Conservation (phyloP, 53 echinoderm and acorn worm genomes). For the Hippasteria phrygiana region DNA sequence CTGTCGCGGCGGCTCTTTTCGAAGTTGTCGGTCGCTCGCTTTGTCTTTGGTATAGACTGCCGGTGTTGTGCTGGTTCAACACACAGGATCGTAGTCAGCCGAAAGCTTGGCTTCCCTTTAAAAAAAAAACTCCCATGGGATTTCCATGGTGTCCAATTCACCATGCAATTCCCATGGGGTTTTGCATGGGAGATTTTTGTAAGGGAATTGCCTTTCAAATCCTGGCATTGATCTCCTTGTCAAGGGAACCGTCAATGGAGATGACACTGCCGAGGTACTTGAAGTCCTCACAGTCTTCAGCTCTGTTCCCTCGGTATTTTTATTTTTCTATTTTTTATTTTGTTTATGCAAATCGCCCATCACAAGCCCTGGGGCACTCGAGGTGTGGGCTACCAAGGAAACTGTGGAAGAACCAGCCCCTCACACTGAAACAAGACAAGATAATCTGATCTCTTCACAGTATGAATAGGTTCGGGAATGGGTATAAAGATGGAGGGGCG, state of each 20-base stretch:
- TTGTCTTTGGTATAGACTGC: conserved; percentile 41
- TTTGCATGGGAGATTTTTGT: no score
- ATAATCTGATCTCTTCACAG: no score
- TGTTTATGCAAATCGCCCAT: no score
- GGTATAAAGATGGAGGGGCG: conserved; percentile 55
- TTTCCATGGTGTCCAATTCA: no score
- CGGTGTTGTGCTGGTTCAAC: conserved; percentile 22
- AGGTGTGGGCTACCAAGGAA: no score
- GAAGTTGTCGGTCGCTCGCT: not conserved
- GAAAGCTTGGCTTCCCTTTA: not conserved
- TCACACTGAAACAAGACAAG: no score
- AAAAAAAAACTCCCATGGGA: no score
- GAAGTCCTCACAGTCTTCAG: conserved; percentile 61
- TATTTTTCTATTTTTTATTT: no score
- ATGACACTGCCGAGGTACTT: conserved; percentile 69
- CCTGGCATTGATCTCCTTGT: conserved; percentile 34
- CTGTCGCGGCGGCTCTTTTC: not conserved
- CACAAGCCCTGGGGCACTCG: no score
- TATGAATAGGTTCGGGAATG: no score
- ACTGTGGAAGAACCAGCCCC: no score
- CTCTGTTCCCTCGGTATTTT: conserved; percentile 19
- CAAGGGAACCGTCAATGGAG: conserved; percentile 33
- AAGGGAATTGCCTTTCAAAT: conserved; percentile 31
- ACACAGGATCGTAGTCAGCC: conserved; percentile 2
- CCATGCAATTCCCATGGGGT: no score